phyloP scores from a whole-genome alignment of 2,113 vertebrate species.

The Nicator chloris region DNA sequence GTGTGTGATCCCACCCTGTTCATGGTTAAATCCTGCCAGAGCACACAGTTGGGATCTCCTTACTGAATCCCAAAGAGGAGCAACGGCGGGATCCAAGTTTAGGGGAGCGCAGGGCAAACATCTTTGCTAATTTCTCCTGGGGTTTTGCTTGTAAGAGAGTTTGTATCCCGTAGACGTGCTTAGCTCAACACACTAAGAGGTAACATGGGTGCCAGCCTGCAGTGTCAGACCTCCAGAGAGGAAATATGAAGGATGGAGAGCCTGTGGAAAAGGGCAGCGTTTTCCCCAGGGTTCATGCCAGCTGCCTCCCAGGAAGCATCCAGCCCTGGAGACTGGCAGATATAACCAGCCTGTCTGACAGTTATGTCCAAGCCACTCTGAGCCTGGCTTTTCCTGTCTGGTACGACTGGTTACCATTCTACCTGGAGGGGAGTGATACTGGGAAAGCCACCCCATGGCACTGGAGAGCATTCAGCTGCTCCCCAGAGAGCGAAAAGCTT shows the following conservation, averaged over 20 bases:
- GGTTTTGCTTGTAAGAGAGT: background rate
- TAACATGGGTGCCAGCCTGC: background rate
- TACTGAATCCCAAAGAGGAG: background rate
- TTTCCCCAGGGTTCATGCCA: background rate
- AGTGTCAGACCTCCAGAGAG: background rate
- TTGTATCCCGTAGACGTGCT: background rate
- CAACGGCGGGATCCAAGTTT: fast-evolving
- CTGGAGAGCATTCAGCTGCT: background rate
- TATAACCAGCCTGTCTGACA: background rate
- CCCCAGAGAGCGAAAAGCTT: background rate
- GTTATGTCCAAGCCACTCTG: background rate
- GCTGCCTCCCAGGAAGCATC: background rate
- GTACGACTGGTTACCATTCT: background rate
- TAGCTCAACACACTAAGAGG: background rate
- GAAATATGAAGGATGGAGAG: background rate
- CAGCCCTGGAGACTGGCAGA: background rate
- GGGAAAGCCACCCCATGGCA: background rate
- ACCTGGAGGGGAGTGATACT: background rate
- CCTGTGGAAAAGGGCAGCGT: background rate
- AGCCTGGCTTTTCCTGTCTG: background rate
- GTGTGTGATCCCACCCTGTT: background rate
- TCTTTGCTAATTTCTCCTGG: background rate
- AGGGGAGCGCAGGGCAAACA: background rate
- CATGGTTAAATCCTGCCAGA: background rate
- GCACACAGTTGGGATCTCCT: fast-evolving